Evolutionary conservation across 2,888 invertebrate species (phyloP).

Genomic region (Drosophila lacicola): DNA sequence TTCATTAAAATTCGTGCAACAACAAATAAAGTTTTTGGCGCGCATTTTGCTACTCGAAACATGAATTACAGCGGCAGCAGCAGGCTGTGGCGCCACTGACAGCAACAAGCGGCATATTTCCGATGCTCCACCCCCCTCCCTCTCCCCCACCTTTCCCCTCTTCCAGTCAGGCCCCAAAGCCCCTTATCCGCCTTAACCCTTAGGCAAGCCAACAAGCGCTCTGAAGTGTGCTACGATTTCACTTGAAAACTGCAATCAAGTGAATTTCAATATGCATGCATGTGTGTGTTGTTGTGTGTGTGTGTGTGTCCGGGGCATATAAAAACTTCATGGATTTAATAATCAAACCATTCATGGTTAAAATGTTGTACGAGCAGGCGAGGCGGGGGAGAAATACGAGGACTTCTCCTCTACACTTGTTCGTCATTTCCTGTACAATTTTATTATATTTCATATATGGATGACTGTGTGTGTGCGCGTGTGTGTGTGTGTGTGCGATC

Average conservation of each 20-base stretch:
- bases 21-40: conserved; percentile 76
- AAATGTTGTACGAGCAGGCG: conserved; percentile 66
- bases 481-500: conserved; percentile 42
- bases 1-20: conserved; percentile 79
- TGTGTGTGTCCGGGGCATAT: conserved; percentile 51
- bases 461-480: conserved; percentile 25
- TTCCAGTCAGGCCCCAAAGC: neutral
- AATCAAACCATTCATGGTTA: conserved; percentile 78
- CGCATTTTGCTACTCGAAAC: conserved; percentile 79
- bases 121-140: conserved; percentile 20
- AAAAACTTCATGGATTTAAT: conserved; percentile 83
- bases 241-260: conserved; percentile 83
- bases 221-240: conserved; percentile 81
- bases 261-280: conserved; percentile 79
- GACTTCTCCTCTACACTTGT: conserved; percentile 67
- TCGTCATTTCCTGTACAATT: conserved; percentile 82
- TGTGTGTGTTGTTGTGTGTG: conserved; percentile 31
- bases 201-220: conserved; percentile 74
- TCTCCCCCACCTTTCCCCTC: neutral
- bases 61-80: conserved; percentile 70
- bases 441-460: conserved; percentile 80
- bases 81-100: conserved; percentile 23
- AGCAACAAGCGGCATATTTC: conserved; percentile 67
- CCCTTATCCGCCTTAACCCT: conserved; percentile 51
- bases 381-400: conserved; percentile 12